Evolutionary conservation across 2,797 vertebrate species (phyloP).

Genomic region (Danio choprae): DNA sequence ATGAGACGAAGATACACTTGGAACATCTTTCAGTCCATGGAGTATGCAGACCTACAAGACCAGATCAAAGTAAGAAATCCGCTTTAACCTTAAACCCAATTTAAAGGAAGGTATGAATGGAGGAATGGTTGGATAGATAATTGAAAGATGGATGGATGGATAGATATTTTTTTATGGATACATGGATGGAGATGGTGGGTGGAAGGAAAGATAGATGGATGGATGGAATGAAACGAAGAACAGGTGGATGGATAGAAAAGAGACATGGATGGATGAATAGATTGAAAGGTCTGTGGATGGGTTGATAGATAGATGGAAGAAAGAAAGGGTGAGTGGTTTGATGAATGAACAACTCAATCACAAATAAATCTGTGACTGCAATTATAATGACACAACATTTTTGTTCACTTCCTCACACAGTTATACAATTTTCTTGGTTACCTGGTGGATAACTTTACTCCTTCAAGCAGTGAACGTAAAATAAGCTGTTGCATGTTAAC

Average conservation of each 20-base stretch:
- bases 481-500: neutral
- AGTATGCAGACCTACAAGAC: constrained; percentile 92
- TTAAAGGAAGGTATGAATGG: too few relatives aligned
- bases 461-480: constrained; percentile 89
- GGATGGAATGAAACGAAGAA: too few relatives aligned
- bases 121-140: neutral
- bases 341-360: neutral
- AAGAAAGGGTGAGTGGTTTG: neutral
- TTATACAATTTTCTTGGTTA: constrained; percentile 95
- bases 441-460: constrained; percentile 91
- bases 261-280: neutral
- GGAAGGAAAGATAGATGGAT: too few relatives aligned
- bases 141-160: neutral
- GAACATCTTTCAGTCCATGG: constrained; percentile 96
- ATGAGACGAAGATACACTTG: constrained; percentile 91
- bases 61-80: constrained; percentile 86
- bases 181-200: neutral
- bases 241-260: too few relatives aligned
- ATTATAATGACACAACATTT: neutral
- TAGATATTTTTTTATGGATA: too few relatives aligned
- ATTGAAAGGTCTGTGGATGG: neutral
- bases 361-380: neutral
- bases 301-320: neutral
- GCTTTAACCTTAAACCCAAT: neutral
- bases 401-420: constrained; percentile 68